A percentile compares a stretch with the other conserved stretches of the same genome.
Evolutionary conservation across 1,140 invertebrate genomes (phyloP).

Genomic region (Leptonema lineaticorne): DNA sequence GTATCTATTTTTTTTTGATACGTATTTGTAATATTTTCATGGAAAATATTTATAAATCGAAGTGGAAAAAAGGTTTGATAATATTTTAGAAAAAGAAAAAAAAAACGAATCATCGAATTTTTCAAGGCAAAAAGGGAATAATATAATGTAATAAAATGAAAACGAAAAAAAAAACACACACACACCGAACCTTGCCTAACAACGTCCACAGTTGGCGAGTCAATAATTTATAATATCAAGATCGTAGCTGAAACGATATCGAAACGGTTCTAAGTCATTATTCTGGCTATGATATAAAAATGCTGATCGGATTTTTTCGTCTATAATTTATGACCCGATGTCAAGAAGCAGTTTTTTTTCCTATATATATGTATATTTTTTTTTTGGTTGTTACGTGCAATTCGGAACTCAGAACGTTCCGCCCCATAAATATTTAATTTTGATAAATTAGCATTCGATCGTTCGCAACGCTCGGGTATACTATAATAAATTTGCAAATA

Average conservation of each 20-base stretch:
- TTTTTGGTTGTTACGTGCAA: not conserved
- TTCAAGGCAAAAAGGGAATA: slow-evolving; percentile 2
- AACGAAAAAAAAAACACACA: too few relatives aligned
- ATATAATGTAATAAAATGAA: not conserved
- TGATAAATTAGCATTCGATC: not conserved
- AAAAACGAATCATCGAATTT: not conserved
- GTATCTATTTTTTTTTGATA: too few relatives aligned
- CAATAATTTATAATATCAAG: not conserved
- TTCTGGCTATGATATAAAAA: not conserved
- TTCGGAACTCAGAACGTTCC: not conserved
- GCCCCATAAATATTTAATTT: slow-evolving; percentile 8
- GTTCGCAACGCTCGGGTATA: not conserved
- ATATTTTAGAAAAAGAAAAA: too few relatives aligned
- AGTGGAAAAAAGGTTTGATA: too few relatives aligned
- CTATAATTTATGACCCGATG: slow-evolving; percentile 1
- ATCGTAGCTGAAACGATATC: not conserved
- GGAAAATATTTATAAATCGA: too few relatives aligned
- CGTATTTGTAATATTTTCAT: too few relatives aligned
- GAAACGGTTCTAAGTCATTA: not conserved
- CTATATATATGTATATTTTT: too few relatives aligned
- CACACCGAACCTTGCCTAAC: slow-evolving; percentile 7
- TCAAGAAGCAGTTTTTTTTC: too few relatives aligned
- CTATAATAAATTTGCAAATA: not conserved
- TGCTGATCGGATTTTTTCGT: not conserved
- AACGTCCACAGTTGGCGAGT: not conserved